A percentile compares a stretch with the other conserved stretches of the same genome.
Conservation (phyloP, 2,797 vertebrate genomes). For the Chloroceryle amazona region DNA sequence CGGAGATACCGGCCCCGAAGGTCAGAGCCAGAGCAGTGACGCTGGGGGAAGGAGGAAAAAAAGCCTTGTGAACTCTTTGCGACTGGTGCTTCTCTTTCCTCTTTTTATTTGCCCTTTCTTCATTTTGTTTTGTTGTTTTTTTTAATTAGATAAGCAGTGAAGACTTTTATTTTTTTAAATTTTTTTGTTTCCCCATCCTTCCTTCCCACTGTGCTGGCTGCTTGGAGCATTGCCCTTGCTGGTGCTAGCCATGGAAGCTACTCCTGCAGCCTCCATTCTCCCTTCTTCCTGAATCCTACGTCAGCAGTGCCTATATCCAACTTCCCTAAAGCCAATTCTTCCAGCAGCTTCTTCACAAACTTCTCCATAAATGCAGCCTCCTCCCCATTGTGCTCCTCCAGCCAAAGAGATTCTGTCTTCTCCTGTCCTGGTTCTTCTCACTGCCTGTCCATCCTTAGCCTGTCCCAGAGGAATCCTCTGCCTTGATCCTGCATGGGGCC, state of each 20-base stretch:
- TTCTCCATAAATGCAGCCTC: constrained; percentile 29
- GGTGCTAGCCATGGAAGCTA: constrained; percentile 14
- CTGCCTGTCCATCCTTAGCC: constrained; percentile 53
- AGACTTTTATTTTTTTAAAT: background rate
- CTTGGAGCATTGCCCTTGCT: constrained; percentile 12
- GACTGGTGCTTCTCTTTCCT: constrained; percentile 59
- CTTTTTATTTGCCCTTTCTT: background rate
- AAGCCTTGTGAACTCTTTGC: constrained; percentile 65
- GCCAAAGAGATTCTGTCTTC: constrained; percentile 62
- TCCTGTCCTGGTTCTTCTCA: constrained; percentile 19
- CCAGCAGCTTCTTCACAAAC: constrained; percentile 53
- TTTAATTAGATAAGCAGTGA: constrained; percentile 48
- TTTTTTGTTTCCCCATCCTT: background rate
- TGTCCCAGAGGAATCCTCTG: constrained; percentile 48
- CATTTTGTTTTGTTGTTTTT: background rate
- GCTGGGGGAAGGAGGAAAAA: constrained; percentile 66
- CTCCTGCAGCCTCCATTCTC: constrained; percentile 30
- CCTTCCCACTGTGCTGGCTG: background rate
- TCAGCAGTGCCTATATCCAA: constrained; percentile 45
- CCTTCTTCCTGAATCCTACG: constrained; percentile 21
- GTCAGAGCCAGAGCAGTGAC: constrained; percentile 95
- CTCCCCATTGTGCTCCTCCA: constrained; percentile 31
- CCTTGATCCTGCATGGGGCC: constrained; percentile 17
- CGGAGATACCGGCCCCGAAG: constrained; percentile 94
- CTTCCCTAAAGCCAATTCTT: constrained; percentile 24